These are phyloP conservation scores for Siniperca scherzeri DNA, from an alignment of 2,797 vertebrate species.

Conservation along the genomic window DNA sequence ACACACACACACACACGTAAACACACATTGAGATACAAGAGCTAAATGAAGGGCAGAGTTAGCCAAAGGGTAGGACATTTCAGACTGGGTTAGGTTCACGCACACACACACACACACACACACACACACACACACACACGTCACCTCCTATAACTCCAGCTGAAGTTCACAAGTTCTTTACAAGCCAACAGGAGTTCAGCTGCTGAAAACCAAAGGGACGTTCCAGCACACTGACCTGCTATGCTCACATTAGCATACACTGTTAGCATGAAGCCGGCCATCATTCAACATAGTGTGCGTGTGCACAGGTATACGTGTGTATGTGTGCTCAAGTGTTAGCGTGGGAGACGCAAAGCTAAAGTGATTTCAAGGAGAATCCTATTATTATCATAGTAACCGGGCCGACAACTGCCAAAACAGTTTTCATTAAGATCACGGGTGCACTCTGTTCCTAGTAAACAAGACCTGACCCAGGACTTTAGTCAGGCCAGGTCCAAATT, in stretches of 20 bases:
- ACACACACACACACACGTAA: background rate
- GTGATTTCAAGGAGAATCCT: background rate
- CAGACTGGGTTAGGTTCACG: constrained; percentile 49
- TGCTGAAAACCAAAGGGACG: constrained; percentile 4
- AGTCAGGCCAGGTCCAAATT: background rate
- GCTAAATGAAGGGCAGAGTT: constrained; percentile 53
- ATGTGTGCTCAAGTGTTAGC: background rate
- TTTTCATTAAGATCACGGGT: background rate
- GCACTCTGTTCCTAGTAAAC: background rate
- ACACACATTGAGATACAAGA: constrained; percentile 13
- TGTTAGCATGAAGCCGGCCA: constrained; percentile 6
- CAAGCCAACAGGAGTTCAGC: constrained; percentile 38
- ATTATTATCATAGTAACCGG: background rate
- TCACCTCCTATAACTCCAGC: constrained; percentile 47
- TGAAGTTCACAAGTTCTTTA: constrained; percentile 30
- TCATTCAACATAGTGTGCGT: background rate
- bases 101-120: constrained; percentile 27
- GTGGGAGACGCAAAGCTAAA: background rate
- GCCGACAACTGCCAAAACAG: background rate
- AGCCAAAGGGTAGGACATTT: constrained; percentile 54
- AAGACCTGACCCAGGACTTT: background rate
- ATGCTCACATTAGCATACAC: constrained; percentile 6
- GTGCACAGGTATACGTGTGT: background rate
- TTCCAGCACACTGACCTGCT: constrained; percentile 30
- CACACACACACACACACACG: constrained; percentile 23